These are phyloP conservation scores for Ophiothrix spiculata DNA, from an alignment of 35 echinoderm and acorn worm genomes.

Conservation along the genomic window DNA sequence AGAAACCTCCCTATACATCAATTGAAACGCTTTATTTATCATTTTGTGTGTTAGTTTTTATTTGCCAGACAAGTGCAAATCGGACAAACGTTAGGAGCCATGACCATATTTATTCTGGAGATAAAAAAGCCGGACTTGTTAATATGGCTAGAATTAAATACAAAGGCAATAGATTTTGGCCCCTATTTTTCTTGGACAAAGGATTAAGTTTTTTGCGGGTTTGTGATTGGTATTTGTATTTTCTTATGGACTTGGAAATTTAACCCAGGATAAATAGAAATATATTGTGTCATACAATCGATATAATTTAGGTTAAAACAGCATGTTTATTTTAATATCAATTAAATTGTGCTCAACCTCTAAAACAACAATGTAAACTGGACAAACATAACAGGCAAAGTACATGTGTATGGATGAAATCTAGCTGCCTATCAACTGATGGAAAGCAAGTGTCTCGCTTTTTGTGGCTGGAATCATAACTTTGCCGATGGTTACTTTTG, in stretches of 20 bases:
- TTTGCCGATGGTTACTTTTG: no score
- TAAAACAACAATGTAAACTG: background rate
- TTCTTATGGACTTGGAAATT: background rate
- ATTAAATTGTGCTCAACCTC: background rate
- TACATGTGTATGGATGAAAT: no score
- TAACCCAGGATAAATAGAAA: background rate
- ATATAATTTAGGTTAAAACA: background rate
- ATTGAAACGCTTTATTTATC: background rate
- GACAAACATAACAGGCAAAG: background rate
- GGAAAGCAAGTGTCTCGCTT: no score
- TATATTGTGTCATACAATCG: background rate
- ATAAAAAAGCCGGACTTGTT: background rate
- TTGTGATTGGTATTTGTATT: background rate
- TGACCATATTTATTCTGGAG: background rate
- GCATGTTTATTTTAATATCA: background rate
- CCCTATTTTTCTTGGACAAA: background rate
- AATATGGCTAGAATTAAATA: no score
- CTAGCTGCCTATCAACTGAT: no score
- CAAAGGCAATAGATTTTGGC: constrained; percentile 5
- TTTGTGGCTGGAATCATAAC: no score
- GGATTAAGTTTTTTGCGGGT: background rate
- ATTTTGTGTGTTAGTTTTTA: background rate
- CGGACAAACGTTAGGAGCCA: background rate
- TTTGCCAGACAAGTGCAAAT: no score
- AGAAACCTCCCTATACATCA: background rate